phyloP scores from a whole-genome alignment of 2,113 vertebrate genomes.

The Nymphicus hollandicus region DNA sequence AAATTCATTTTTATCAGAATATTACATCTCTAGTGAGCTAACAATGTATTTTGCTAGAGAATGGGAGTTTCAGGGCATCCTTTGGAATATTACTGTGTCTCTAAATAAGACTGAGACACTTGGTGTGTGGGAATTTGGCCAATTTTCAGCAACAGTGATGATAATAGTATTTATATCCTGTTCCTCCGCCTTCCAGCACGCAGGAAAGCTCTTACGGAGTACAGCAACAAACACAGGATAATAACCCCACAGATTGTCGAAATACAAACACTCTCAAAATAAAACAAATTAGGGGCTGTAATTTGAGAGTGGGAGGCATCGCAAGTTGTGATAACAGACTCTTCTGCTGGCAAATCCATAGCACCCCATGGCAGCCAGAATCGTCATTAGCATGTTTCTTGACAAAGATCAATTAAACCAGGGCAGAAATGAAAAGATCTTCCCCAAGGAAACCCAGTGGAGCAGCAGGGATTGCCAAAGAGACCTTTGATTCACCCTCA shows the following conservation, averaged over 20 bases:
- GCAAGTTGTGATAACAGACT: neutral
- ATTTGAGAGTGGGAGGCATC: neutral
- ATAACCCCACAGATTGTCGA: neutral
- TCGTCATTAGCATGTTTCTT: neutral
- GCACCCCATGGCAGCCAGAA: neutral
- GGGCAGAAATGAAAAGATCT: neutral
- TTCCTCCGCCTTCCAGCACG: neutral
- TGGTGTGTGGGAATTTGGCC: neutral
- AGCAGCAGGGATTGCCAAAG: neutral
- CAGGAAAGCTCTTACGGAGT: neutral
- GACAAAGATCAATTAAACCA: neutral
- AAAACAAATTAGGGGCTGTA: neutral
- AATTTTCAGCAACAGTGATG: neutral
- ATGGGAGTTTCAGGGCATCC: neutral
- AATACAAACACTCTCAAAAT: neutral
- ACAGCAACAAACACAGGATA: neutral
- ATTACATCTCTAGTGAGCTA: neutral
- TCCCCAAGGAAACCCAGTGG: neutral
- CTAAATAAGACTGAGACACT: neutral
- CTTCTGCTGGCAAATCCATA: neutral
- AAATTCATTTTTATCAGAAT: neutral
- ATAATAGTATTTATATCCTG: neutral
- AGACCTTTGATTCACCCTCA: constrained; percentile 7
- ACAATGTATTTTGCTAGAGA: neutral
- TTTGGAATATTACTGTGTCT: neutral